Conservation (phyloP, 2,888 invertebrate genomes). For the Amitus sp. region DNA sequence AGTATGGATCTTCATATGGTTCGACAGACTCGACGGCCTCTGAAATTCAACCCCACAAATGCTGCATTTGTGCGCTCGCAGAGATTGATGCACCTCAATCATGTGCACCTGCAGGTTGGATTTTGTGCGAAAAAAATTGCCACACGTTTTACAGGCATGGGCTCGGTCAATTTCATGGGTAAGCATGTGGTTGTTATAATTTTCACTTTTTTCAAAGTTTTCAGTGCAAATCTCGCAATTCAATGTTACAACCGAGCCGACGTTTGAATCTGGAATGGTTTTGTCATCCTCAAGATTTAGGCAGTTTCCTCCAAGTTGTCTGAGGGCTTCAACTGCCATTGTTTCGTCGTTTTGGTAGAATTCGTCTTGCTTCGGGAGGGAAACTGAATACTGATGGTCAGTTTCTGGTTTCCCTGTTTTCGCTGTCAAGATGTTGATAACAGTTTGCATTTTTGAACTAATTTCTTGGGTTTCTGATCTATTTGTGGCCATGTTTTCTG, state of each 20-base stretch:
- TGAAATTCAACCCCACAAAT: slow-evolving; percentile 66
- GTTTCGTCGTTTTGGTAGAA: slow-evolving; percentile 60
- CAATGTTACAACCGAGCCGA: slow-evolving; percentile 45
- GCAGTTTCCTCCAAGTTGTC: slow-evolving; percentile 65
- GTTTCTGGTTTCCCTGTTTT: no score
- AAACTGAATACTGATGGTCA: slow-evolving; percentile 43
- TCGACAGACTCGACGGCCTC: slow-evolving; percentile 67
- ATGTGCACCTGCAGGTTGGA: slow-evolving; percentile 60
- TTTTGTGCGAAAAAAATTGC: slow-evolving; percentile 61
- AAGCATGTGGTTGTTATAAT: slow-evolving; percentile 66
- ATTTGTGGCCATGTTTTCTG: slow-evolving; percentile 45
- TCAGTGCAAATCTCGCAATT: slow-evolving; percentile 59
- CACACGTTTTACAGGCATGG: slow-evolving; percentile 64
- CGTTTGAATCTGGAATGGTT: no score
- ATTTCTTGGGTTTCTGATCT: no score
- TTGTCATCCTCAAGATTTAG: slow-evolving; percentile 59
- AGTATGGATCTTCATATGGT: slow-evolving; percentile 68
- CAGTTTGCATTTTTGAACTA: no score
- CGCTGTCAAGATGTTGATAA: no score
- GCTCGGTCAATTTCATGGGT: slow-evolving; percentile 67
- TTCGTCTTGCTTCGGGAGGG: slow-evolving; percentile 57
- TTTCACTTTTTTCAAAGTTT: slow-evolving; percentile 65
- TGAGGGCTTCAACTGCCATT: slow-evolving; percentile 67
- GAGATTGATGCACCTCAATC: slow-evolving; percentile 53
- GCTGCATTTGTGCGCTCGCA: slow-evolving; percentile 61